These are phyloP conservation scores for Arenaria interpres DNA, from an alignment of 2,113 vertebrate species.

Conservation along the genomic window DNA sequence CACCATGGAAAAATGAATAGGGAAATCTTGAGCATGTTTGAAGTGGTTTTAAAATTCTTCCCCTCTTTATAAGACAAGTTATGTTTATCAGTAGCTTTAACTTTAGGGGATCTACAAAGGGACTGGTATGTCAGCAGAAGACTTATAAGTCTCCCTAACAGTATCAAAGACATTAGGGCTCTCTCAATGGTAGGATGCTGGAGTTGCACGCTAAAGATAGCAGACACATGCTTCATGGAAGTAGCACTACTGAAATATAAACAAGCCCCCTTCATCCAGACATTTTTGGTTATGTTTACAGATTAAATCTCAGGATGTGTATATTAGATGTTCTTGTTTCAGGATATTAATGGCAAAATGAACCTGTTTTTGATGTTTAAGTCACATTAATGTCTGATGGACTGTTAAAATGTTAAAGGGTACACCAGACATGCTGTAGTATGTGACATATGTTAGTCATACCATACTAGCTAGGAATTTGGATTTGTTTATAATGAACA, in stretches of 20 bases:
- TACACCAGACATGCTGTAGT: conserved; percentile 62
- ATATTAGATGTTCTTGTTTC: conserved; percentile 76
- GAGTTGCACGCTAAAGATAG: conserved; percentile 67
- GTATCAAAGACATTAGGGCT: conserved; percentile 44
- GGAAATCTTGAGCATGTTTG: conserved; percentile 43
- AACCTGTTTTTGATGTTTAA: conserved; percentile 78
- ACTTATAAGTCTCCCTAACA: conserved; percentile 49
- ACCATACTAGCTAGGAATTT: conserved; percentile 71
- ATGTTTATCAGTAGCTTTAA: conserved; percentile 64
- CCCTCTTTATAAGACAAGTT: conserved; percentile 47
- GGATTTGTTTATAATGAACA: conserved; percentile 73
- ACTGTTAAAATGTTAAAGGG: conserved; percentile 77
- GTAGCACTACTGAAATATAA: conserved; percentile 75
- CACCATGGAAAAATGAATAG: conserved; percentile 6
- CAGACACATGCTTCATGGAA: conserved; percentile 67
- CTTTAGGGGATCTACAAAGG: conserved; percentile 67
- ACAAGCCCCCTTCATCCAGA: conserved; percentile 73
- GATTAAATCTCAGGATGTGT: conserved; percentile 84
- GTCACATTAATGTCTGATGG: conserved; percentile 81
- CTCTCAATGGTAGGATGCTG: conserved; percentile 38
- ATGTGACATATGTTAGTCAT: conserved; percentile 64
- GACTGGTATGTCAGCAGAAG: conserved; percentile 68
- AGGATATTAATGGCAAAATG: conserved; percentile 78
- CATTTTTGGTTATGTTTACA: conserved; percentile 79
- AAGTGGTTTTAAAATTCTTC: conserved; percentile 70